Evolutionary conservation across 1,140 invertebrate species (phyloP), one percentile per base, ranked within the genome.

Genomic region (Neuroterus valhalla): DNA sequence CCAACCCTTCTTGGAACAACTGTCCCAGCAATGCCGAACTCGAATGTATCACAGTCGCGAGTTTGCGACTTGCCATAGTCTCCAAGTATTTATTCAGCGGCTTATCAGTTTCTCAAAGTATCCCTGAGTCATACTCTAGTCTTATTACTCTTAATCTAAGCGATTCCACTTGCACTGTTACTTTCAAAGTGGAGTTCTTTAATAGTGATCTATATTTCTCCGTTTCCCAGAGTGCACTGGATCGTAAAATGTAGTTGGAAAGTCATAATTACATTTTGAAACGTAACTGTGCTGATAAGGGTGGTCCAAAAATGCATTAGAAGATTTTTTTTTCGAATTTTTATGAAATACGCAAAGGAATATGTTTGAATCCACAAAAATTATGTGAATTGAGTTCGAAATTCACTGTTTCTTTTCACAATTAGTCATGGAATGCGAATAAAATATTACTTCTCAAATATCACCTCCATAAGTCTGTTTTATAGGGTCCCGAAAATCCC

Each of bases 71-170:
- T 38, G 31, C 31, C 8, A 38, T 26, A 26, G 52, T 55, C 19
- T 55, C 11, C 10, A 4, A 14, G 21, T 55, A 55, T 12, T 55
- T 55, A 14, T 11, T 55, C 52, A 26, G 21, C 52, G 14, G n/a
- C 23, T 62, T 62, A 38, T 62, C 55, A 55, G 52, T 55, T 26
- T 23, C 21, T 62, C 3, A 38, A 55, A 38, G 55, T 62, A 23
- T 15, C 14, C 14, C 31, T 26, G 55, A 62, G 55, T 62, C 55
- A 62, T 19, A 48, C 55, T 26, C 15, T 62, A 5, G 26, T 15
- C 26, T 62, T 62, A 62, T 62, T 62, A 62, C 23, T 31, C 55
- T 23, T 62, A 62, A 62, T 31, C 15, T 62, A 23, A 31, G 31
- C 23, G 31, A 62, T 62, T n/a, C 55, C 31, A 31, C 31, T 62